Conservation (phyloP, 2,888 invertebrate species). For the Toxonevra muliebris region DNA sequence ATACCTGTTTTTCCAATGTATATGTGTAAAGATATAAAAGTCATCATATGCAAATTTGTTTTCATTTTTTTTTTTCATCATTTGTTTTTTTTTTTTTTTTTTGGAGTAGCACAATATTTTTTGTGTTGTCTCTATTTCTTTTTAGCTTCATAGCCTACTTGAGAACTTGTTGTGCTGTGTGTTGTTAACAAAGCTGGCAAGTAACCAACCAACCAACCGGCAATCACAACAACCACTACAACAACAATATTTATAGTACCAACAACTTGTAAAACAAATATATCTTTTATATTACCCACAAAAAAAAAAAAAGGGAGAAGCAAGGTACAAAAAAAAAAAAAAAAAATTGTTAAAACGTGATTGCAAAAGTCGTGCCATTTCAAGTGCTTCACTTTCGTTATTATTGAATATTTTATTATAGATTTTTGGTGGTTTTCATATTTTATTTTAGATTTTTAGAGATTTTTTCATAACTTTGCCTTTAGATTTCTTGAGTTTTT, state of each 20-base stretch:
- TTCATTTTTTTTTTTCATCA: neutral
- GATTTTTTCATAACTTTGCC: neutral
- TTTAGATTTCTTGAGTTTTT: too few relatives aligned
- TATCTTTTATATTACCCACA: neutral
- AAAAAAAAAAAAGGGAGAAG: neutral
- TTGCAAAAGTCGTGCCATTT: neutral
- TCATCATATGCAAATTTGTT: constrained; percentile 17
- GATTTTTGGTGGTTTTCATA: constrained; percentile 4
- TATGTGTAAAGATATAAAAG: neutral
- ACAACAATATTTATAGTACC: too few relatives aligned
- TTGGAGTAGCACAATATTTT: neutral
- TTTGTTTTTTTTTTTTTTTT: neutral
- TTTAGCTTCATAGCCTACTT: constrained; percentile 20
- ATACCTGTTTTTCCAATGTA: neutral
- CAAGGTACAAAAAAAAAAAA: constrained; percentile 6
- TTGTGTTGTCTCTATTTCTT: neutral
- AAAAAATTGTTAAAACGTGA: constrained; percentile 10
- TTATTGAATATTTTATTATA: constrained; percentile 33
- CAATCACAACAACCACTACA: too few relatives aligned
- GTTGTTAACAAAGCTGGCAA: constrained; percentile 1
- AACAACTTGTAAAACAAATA: too few relatives aligned
- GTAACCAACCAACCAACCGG: too few relatives aligned
- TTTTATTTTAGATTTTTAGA: constrained; percentile 6
- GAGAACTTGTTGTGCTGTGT: constrained; percentile 24
- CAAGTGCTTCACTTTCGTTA: constrained; percentile 46